Base-by-base conservation (phyloP, 2,797 vertebrate genomes). In the Nyctibius grandis region DNA sequence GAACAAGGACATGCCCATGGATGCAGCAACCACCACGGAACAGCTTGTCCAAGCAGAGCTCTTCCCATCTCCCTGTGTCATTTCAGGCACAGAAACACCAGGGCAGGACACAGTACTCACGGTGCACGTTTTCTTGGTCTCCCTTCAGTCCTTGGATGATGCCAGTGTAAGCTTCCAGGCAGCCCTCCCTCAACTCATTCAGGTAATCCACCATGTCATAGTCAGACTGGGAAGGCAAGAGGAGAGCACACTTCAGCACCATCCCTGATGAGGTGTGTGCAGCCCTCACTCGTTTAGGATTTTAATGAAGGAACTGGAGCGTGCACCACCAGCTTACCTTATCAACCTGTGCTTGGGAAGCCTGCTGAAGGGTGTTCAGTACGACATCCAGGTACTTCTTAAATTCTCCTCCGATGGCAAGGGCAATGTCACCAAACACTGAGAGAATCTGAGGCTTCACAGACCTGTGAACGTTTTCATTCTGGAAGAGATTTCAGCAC, bases 131-230 rank as follows among this genome's bases (percentile, higher is more conserved):
- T 97, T 99, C 99, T 97, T 99, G 99, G 98, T 99, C 99, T 76
- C 99, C 99, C 97, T 99, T 99, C 94, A 99, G 88, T 29, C 99
- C 99, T 97, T 99, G 99, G 98, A 99, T 98, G 96, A 99, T 99
- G 5, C 99, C 99, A 0, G 99, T 99, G 97, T 99, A 99, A 3
- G 99, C 99, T 96, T 99, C 99, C 98, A 99, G 98, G 82, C 99
- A 99, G 85, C 99, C 99, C 97, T 99, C 99, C 92, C 99, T 95
- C 96, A 99, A 95, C 97, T 99, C 99, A 9, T 99, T 99, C 98
- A 99, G 98, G 97, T 99, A 99, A 97, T 99, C 99, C 98, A 99
- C 99, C 99, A 99, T 99, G 97, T 99, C 99, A 26, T 99, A 99
- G 97, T 99, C 99, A 2, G 99, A 99, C 99, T 99, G 97, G 4